Percentiles rank a stretch among this genome's conserved stretches.
Evolutionary conservation across 2,797 vertebrate species (phyloP).

Genomic region (Smutsia gigantea): DNA sequence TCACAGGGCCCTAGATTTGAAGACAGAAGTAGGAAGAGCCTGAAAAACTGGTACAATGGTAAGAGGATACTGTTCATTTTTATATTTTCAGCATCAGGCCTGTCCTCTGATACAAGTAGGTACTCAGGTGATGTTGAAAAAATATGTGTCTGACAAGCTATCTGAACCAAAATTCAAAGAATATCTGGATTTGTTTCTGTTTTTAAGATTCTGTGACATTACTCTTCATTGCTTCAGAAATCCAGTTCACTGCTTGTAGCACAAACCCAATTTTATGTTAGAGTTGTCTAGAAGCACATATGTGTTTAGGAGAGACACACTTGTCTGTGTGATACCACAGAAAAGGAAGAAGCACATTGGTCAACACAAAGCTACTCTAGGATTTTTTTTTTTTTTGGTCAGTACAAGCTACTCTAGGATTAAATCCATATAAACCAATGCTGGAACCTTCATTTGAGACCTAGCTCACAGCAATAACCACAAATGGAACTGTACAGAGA

Average conservation of each 20-base stretch:
- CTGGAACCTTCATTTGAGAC: conserved; percentile 15
- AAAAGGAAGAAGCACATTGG: neutral
- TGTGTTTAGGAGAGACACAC: neutral
- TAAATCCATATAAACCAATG: conserved; percentile 19
- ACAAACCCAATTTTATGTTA: neutral
- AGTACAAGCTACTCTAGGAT: neutral
- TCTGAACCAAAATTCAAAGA: neutral
- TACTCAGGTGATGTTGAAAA: neutral
- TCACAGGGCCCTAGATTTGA: neutral
- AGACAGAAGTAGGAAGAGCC: neutral
- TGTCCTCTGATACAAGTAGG: neutral
- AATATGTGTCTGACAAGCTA: neutral
- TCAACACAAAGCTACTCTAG: neutral
- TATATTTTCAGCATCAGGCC: neutral
- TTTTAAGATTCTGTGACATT: neutral
- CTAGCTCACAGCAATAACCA: neutral
- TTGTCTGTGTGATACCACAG: neutral
- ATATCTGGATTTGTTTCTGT: neutral
- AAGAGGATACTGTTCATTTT: neutral
- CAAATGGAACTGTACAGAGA: neutral
- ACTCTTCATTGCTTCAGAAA: conserved; percentile 29
- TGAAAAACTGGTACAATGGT: neutral
- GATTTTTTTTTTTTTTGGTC: neutral
- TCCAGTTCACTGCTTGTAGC: neutral
- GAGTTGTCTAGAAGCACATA: conserved; percentile 16